Base-by-base conservation (phyloP, 2,888 invertebrate species). In the Adelphocoris suturalis region DNA sequence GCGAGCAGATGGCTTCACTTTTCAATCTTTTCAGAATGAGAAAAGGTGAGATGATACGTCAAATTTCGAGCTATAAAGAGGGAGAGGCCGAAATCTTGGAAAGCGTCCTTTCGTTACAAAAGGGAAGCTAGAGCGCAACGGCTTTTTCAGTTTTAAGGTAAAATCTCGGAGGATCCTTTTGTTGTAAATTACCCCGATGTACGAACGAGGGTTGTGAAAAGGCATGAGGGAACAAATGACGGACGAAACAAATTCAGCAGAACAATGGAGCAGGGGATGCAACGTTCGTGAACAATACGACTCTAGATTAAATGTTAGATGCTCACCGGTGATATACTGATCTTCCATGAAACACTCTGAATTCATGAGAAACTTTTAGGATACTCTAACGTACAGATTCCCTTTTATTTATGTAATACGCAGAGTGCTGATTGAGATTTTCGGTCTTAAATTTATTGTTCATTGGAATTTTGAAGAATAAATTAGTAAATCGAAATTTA, bases 141-240 rank as follows among this genome's bases (percentile, higher is more conserved):
- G 61, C 46, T 47, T 86, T 82, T 86, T 86, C 86, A 86, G 86
- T 75, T 86, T 86, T 86, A 86, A 86, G 86, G 86, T 48, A 47
- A 47, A 86, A 47, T 4, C 86, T 13, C 16, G 23, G 13, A 61
- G 61, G 19, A 19, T 75, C 47, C 82, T 75, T n/a, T 86, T 86
- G 75, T 48, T 9, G 75, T 37, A 86, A 86, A 86, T 75, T 86
- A 75, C 75, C 68, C 37, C 23, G n/a, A 5, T 68, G 46, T 4
- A 19, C 47, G 12, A 47, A 61, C 16, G 16, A n/a, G 61, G 61
- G 16, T 52, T 7, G 37, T 37, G 37, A 37, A 37, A 37, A 37
- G 37, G 7, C 37, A 37, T 7, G 37, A 37, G 37, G n/a, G n/a
- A 19, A n/a, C 16, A 19, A 61, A 61, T 61, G 61, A 61, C 16